A percentile compares a stretch with the other conserved stretches of the same genome.
Evolutionary conservation across 1,140 invertebrate species (phyloP).

Genomic region (Gryllus bimaculatus): DNA sequence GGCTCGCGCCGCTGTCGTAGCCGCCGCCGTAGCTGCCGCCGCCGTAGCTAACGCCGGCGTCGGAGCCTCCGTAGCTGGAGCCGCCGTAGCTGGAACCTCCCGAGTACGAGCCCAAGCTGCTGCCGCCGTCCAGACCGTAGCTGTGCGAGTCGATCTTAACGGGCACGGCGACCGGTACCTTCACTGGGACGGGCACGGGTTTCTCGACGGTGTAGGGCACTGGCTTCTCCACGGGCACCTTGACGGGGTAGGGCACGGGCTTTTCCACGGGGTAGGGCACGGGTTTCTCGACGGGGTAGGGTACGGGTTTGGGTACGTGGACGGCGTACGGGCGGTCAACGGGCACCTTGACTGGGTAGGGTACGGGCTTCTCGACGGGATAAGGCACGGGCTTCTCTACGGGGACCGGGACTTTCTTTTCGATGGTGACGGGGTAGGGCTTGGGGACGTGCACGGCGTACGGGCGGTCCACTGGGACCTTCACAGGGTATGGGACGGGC

Average conservation of each 20-base stretch:
- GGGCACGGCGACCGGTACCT: conserved; percentile 17
- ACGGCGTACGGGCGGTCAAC: conserved; percentile 24
- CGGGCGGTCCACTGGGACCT: conserved; percentile 43
- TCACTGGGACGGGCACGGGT: conserved; percentile 17
- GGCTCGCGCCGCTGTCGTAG: background rate
- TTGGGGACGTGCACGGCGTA: conserved; percentile 56
- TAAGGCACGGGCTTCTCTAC: conserved; percentile 18
- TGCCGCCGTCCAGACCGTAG: background rate
- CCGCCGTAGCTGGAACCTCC: background rate
- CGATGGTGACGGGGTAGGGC: conserved; percentile 37
- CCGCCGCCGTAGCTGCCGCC: conserved; percentile 7
- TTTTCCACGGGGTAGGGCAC: conserved; percentile 17
- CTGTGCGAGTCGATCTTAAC: background rate
- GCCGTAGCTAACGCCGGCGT: background rate
- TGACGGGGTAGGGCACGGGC: conserved; percentile 30
- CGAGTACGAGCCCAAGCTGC: background rate
- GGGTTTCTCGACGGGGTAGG: conserved; percentile 31
- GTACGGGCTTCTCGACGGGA: conserved; percentile 27
- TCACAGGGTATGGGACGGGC: conserved; percentile 45
- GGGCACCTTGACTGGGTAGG: conserved; percentile 29
- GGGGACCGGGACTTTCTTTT: conserved; percentile 30
- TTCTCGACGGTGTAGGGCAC: conserved; percentile 25
- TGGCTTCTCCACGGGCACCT: conserved; percentile 28
- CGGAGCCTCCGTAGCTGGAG: background rate
- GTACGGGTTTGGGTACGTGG: conserved; percentile 19